Base-by-base conservation (phyloP, 1,140 invertebrate species). In the Cyclina sinensis region DNA sequence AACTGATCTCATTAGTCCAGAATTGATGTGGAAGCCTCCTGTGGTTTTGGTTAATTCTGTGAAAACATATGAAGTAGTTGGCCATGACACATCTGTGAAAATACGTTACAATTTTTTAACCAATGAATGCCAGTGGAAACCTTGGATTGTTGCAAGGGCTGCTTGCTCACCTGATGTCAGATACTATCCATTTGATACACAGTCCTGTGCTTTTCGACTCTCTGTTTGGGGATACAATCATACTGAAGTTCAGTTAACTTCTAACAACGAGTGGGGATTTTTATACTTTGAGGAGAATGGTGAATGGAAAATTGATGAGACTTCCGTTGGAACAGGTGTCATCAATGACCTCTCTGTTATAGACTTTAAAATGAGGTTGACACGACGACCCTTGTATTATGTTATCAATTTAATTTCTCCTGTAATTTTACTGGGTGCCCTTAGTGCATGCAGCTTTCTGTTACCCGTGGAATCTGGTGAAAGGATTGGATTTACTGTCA, bases 161-260 rank as follows among this genome's bases (percentile, higher is more conserved):
- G 46, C 37, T 9, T 88, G 86, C 59, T 62, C 74, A n/a, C 48
- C 78, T 5, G 65, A 88, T 88, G 86, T 88, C 0, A 21, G 51
- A 21, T 88, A 80, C 68, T 88, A 88, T 48, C 86, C 86, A 0
- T 88, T 65, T 57, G 86, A 88, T 73, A 70, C 32, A 43, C 86
- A 88, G 59, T 43, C 24, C 70, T 88, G 86, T 73, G 30, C 43
- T 18, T 37, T 88, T n/a, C 59, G 27, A 35, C 46, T 88, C 16
- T 65, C 86, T 1, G 48, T 74, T 14, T 88, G 86, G 86, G 78
- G 62, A 21, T 88, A 88, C 32, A 30, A 30, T 14, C 37, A 21
- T 18, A n/a, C n/a, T 27, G 76, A 87, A 57, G 32, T 87, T 27
- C 48, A 4, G 27, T 70, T 87, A 39, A 37, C 32, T 37, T 27